Conservation (phyloP, 2,888 invertebrate species). For the Aphidoletes aphidimyza region DNA sequence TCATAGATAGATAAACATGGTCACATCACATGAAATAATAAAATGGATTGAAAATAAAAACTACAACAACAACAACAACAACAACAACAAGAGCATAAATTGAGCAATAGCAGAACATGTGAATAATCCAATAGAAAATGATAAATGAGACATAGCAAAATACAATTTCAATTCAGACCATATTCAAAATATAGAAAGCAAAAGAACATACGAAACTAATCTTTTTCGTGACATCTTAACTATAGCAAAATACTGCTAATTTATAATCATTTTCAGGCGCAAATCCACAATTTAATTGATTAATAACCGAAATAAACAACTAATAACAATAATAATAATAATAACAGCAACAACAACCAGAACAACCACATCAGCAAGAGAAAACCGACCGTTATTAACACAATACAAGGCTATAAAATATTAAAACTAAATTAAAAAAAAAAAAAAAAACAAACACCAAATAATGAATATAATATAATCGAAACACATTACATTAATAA, state of each 20-base stretch:
- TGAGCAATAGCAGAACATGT: not conserved
- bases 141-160: not conserved
- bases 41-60: not conserved
- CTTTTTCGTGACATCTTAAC: conserved; percentile 5
- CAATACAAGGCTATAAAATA: conserved; percentile 17
- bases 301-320: not conserved
- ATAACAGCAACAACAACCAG: not conserved
- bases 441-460: conserved; percentile 37
- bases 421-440: no score
- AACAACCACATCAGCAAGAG: not conserved
- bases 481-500: conserved; percentile 49
- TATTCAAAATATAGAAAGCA: not conserved
- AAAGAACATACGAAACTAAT: not conserved
- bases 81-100: not conserved
- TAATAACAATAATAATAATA: not conserved
- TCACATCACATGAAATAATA: not conserved
- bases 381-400: not conserved
- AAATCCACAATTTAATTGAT: conserved; percentile 8
- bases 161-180: not conserved
- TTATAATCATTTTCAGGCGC: conserved; percentile 24
- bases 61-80: not conserved
- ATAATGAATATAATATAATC: conserved; percentile 49
- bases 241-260: not conserved
- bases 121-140: not conserved
- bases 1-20: not conserved